Percentiles rank a stretch among this genome's conserved stretches.
phyloP scores from a whole-genome alignment of 2,888 invertebrate genomes.

The Junonia oenone region DNA sequence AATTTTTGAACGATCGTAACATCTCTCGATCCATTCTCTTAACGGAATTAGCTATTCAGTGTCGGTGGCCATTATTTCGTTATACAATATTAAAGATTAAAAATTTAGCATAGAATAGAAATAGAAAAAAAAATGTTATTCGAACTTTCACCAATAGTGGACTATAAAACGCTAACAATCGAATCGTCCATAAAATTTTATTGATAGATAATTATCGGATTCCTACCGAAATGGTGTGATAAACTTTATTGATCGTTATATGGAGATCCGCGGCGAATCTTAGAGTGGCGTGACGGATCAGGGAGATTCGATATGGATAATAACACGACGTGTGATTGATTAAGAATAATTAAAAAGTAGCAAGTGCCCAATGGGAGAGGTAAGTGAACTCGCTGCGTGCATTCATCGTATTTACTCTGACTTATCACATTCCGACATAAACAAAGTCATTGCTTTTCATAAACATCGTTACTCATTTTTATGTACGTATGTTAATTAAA shows the following conservation, averaged over 20 bases:
- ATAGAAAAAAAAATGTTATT: conserved; percentile 36
- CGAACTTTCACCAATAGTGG: conserved; percentile 48
- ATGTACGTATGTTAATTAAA: neutral
- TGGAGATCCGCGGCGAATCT: conserved; percentile 58
- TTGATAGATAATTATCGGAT: conserved; percentile 59
- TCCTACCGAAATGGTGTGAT: conserved; percentile 73
- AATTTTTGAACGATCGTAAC: conserved; percentile 41
- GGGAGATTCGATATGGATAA: conserved; percentile 51
- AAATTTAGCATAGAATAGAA: conserved; percentile 32
- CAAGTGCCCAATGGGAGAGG: conserved; percentile 37
- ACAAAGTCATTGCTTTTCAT: neutral
- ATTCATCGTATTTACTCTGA: conserved; percentile 16
- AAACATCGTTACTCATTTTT: conserved; percentile 1
- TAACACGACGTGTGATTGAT: conserved; percentile 57
- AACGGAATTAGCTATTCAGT: conserved; percentile 23
- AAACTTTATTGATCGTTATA: conserved; percentile 71
- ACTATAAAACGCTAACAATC: conserved; percentile 48
- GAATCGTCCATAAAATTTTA: conserved; percentile 56
- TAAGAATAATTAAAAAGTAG: conserved; percentile 69
- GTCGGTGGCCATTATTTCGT: conserved; percentile 22
- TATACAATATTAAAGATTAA: conserved; percentile 28
- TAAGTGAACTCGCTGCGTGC: conserved; percentile 24
- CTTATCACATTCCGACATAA: conserved; percentile 1
- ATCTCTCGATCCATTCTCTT: conserved; percentile 27
- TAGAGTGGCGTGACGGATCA: conserved; percentile 60